phyloP scores from a whole-genome alignment of 2,888 invertebrate species.

The Tenthredo notha region DNA sequence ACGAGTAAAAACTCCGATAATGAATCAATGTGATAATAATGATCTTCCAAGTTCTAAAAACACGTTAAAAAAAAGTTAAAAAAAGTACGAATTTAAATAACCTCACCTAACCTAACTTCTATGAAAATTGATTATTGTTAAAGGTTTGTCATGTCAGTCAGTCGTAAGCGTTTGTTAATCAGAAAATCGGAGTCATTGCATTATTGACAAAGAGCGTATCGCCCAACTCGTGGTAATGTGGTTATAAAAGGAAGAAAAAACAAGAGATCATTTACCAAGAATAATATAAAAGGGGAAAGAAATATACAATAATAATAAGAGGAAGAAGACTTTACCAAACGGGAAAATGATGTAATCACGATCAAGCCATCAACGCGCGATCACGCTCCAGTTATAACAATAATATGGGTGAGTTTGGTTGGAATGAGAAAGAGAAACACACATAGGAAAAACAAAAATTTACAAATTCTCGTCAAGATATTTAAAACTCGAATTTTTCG shows the following conservation, averaged over 20 bases:
- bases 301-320: background rate
- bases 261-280: background rate
- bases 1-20: background rate
- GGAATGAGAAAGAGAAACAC: background rate
- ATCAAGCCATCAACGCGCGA: slow-evolving; percentile 9
- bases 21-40: background rate
- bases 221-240: background rate
- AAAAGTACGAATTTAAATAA: background rate
- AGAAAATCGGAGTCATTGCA: background rate
- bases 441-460: too few relatives aligned
- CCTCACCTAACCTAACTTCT: slow-evolving; percentile 1
- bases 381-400: slow-evolving; percentile 24
- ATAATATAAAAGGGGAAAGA: background rate
- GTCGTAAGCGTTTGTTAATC: background rate
- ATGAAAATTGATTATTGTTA: background rate
- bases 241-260: background rate
- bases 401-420: slow-evolving; percentile 1
- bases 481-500: background rate
- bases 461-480: background rate
- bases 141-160: background rate
- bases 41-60: background rate
- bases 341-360: slow-evolving; percentile 25
- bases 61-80: background rate
- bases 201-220: background rate
- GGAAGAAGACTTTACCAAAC: background rate